Conservation (phyloP, 1,140 invertebrate species). For the Ceratina australensis region DNA sequence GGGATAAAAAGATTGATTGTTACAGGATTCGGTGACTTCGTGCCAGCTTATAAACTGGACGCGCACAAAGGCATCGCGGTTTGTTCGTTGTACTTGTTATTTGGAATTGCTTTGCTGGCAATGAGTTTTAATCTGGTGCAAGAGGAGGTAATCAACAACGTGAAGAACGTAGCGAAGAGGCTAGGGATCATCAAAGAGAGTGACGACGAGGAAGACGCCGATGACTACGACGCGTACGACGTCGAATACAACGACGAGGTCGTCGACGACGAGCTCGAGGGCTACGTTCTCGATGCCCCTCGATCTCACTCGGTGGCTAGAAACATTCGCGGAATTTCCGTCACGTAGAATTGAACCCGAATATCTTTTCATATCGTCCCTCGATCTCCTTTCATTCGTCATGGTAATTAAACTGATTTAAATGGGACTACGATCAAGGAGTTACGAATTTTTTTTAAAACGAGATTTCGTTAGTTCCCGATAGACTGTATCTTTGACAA, state of each 20-base stretch:
- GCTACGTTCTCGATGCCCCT: slow-evolving; percentile 46
- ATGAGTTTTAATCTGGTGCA: slow-evolving; percentile 99
- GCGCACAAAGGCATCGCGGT: slow-evolving; percentile 91
- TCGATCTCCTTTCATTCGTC: not conserved
- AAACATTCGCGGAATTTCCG: slow-evolving; percentile 35
- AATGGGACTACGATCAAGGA: not conserved
- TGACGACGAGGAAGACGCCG: slow-evolving; percentile 82
- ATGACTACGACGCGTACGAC: slow-evolving; percentile 73
- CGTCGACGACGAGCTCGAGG: slow-evolving; percentile 64
- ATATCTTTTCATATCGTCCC: slow-evolving; percentile 17
- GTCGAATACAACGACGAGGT: slow-evolving; percentile 69
- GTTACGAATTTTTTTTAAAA: no score
- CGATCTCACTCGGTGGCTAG: slow-evolving; percentile 41
- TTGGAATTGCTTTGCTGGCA: slow-evolving; percentile 97
- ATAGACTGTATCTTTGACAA: no score
- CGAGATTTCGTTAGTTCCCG: no score
- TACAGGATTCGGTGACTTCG: slow-evolving; percentile 93
- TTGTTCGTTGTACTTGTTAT: slow-evolving; percentile 94
- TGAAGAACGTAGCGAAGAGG: slow-evolving; percentile 89
- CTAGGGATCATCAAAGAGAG: slow-evolving; percentile 91
- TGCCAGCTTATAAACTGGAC: slow-evolving; percentile 90
- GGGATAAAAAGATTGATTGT: not conserved
- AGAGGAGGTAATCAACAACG: slow-evolving; percentile 93
- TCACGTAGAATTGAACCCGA: slow-evolving; percentile 17
- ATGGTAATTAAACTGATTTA: not conserved